Evolutionary conservation across 1,140 invertebrate genomes (phyloP), one percentile per base, ranked within the genome.

Genomic region (Lordiphosa collinella): DNA sequence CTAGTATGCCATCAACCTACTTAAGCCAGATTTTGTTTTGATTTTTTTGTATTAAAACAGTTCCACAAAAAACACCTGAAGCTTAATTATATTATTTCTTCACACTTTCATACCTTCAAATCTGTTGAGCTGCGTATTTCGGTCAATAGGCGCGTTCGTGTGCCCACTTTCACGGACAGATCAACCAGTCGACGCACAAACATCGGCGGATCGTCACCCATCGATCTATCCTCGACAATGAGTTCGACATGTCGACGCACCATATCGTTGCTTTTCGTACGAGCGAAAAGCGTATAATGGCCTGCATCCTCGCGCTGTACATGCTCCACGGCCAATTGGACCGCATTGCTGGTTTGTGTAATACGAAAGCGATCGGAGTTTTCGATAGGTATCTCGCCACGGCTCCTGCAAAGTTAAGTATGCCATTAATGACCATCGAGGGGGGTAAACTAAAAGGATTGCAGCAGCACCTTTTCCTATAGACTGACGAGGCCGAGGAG

Each of bases 101-200:
- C 1, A 3, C 18, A 9, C n/a, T 34, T 41, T 8, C 5, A 86
- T 90, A 95, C 95, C 92, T 94, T 94, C 47, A 94, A 90, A 79
- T 93, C 93, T n/a, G 93, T 92, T 43, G 93, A 91, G 88, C 94
- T 95, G 68, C 92, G 90, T 49, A 96, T 94, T 90, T 97, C 95
- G 18, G 96, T 94, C 7, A 96, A 91, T 65, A 96, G 94, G 59
- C 95, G 91, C 0, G 94, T 94, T 65, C 95, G 91, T 3, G 95
- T 94, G 53, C 95, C 95, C 74, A 97, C 95, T 90, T 96, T 96
- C 18, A 96, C 95, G 1, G 94, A 93, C 4, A 96, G 91, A 89
- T 96, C 95, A 59, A 92, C 93, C 4, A 97, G 90, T 55, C 94
- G 90, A 50, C 95, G 91, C 5, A 95, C 88, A 87, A 96, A 96